These are phyloP conservation scores for Charina bottae DNA, from an alignment of 2,113 vertebrate species.

Conservation along the genomic window DNA sequence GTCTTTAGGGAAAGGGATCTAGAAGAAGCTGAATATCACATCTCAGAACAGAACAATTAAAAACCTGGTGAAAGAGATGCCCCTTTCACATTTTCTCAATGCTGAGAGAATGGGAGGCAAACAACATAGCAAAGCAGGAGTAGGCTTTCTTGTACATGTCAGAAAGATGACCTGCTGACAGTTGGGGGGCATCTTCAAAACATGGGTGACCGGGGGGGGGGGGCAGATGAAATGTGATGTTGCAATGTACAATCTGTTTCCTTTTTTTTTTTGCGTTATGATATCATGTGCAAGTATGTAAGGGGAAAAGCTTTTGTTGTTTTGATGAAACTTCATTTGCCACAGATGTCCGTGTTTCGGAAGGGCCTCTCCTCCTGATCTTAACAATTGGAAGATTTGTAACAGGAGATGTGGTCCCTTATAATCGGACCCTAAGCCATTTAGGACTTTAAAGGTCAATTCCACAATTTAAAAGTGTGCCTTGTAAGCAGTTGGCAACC, in stretches of 20 bases:
- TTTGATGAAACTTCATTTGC: neutral
- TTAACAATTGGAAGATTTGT: neutral
- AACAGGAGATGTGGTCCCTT: neutral
- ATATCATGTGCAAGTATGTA: neutral
- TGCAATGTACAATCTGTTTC: neutral
- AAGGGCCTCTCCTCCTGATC: neutral
- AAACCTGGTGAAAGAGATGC: neutral
- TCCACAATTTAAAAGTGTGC: neutral
- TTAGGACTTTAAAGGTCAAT: neutral
- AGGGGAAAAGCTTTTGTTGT: neutral
- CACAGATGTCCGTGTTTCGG: neutral
- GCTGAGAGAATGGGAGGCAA: neutral
- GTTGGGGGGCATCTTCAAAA: neutral
- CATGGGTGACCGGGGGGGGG: neutral
- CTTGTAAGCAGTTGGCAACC: neutral
- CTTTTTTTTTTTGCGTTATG: neutral
- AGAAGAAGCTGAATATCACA: neutral
- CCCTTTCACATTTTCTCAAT: neutral
- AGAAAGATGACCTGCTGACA: neutral
- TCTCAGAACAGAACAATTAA: neutral
- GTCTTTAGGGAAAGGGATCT: neutral
- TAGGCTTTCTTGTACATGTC: neutral
- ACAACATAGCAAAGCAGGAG: neutral
- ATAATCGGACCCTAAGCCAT: neutral
- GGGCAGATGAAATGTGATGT: neutral